Evolutionary conservation across 1,140 invertebrate genomes (phyloP).

Genomic region (Plutomurus gul): DNA sequence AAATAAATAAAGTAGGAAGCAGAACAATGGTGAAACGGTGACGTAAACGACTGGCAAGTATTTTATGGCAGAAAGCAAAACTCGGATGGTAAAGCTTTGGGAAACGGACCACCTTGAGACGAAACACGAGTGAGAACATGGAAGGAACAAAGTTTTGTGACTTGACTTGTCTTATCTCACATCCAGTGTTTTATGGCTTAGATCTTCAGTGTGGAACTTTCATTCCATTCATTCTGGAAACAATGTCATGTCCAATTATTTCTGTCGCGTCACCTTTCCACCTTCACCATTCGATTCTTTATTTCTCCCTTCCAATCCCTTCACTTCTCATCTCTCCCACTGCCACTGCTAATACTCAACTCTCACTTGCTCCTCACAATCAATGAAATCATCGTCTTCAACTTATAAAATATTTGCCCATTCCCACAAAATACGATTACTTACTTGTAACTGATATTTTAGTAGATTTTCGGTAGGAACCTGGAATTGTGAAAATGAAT

Average conservation of each 20-base stretch:
- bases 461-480: no score
- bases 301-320: background rate
- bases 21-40: background rate
- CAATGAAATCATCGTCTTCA: no score
- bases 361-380: no score
- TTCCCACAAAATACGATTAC: no score
- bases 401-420: no score
- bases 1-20: background rate
- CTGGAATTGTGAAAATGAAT: no score
- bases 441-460: no score
- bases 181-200: constrained; percentile 4
- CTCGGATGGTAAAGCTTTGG: background rate
- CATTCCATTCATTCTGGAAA: constrained; percentile 8
- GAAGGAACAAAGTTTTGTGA: background rate
- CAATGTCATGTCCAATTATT: constrained; percentile 13
- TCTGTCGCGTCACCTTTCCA: background rate
- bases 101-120: constrained; percentile 5
- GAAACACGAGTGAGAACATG: background rate
- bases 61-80: background rate
- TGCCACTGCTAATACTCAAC: no score
- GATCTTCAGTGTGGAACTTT: background rate
- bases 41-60: background rate
- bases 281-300: background rate
- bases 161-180: constrained; percentile 3
- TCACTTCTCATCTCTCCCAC: background rate